Evolutionary conservation across 2,113 vertebrate genomes (phyloP).

Genomic region (Tretioscincus oriximinensis): DNA sequence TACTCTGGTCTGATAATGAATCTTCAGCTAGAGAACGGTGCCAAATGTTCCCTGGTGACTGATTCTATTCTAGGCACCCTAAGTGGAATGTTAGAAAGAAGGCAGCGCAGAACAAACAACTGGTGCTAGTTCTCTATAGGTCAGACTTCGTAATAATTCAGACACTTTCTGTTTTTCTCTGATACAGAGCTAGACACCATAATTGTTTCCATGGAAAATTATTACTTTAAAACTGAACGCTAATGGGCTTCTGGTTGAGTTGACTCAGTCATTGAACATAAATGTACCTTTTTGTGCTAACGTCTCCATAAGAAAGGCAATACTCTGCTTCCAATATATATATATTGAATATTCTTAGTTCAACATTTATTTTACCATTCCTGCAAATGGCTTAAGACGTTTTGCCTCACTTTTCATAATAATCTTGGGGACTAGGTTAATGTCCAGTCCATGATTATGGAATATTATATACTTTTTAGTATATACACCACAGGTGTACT

Average conservation of each 20-base stretch:
- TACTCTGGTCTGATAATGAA: neutral
- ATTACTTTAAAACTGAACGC: neutral
- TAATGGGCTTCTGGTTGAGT: neutral
- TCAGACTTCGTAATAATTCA: neutral
- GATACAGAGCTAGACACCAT: neutral
- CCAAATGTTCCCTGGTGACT: constrained; percentile 5
- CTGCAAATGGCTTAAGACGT: neutral
- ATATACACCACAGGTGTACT: no score
- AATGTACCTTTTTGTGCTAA: neutral
- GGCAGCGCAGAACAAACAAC: constrained; percentile 5
- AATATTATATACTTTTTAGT: neutral
- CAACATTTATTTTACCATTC: neutral
- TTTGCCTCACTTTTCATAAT: neutral
- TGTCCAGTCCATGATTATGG: neutral
- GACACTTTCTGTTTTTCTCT: neutral
- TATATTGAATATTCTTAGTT: neutral
- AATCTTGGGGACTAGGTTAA: neutral
- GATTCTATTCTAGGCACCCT: constrained; percentile 6
- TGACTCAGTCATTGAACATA: neutral
- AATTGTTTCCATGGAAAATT: neutral
- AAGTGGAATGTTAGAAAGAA: neutral
- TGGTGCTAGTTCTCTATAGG: neutral
- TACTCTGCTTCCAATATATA: neutral
- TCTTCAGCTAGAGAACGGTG: neutral
- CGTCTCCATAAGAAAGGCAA: neutral